phyloP scores from a whole-genome alignment of 2,888 invertebrate species.

The Drosophila mulleri region DNA sequence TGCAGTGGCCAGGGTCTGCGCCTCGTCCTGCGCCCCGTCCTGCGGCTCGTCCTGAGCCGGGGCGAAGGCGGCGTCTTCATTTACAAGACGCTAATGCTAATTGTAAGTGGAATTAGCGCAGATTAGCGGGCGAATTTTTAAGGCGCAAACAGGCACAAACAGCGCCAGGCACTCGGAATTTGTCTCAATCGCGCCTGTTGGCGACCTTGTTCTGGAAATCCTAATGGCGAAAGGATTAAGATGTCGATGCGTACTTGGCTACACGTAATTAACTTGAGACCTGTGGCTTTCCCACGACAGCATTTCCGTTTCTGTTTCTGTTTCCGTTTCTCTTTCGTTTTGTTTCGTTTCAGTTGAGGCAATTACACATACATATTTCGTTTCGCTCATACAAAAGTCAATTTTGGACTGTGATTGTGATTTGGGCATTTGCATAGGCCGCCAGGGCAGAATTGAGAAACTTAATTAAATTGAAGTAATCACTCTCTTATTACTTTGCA shows the following conservation, averaged over 20 bases:
- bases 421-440: constrained; percentile 57
- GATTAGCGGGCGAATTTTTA: constrained; percentile 66
- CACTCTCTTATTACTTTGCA: constrained; percentile 67
- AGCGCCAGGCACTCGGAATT: constrained; percentile 47
- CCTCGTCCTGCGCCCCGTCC: too few relatives aligned
- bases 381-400: constrained; percentile 43
- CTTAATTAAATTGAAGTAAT: constrained; percentile 68
- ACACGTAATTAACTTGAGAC: constrained; percentile 19
- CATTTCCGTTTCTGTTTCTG: constrained; percentile 12
- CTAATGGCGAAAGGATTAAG: constrained; percentile 41
- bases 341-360: too few relatives aligned
- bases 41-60: not conserved
- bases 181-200: constrained; percentile 47
- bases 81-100: constrained; percentile 76
- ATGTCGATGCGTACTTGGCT: constrained; percentile 19
- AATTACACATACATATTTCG: constrained; percentile 28
- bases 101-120: constrained; percentile 78
- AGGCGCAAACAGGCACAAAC: constrained; percentile 19
- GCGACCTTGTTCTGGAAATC: constrained; percentile 56
- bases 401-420: constrained; percentile 61
- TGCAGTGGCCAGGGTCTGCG: constrained; percentile 24
- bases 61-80: constrained; percentile 41
- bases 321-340: not conserved
- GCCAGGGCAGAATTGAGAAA: constrained; percentile 33
- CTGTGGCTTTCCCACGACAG: not conserved